Evolutionary conservation across 2,797 vertebrate genomes (phyloP), one percentile per base, ranked within the genome.

Genomic region (Anableps anableps): DNA sequence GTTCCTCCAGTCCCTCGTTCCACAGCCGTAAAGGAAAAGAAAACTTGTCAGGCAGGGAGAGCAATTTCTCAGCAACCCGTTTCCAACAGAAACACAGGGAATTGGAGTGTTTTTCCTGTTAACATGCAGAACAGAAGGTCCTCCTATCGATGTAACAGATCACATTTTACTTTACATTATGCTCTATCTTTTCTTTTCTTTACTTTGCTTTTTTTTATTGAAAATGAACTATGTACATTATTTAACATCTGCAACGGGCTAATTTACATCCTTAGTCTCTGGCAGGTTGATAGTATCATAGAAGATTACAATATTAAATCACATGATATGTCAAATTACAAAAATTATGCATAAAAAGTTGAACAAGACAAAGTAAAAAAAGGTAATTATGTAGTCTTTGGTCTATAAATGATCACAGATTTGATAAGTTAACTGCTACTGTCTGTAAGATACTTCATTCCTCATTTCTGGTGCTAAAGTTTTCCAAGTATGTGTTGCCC

Each of bases 71-170:
- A 89, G 60, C 88, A 87, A 88, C 86, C 87, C 90, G 89, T 84
- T 83, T 91, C 83, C 90, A 91, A 88, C 80, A 85, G 86, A 85
- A 93, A 92, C 85, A 90, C 13, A 0, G 75, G 71, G 58, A 83
- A 86, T 80, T 80, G 17, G 85, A 8, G 76, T 77, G 74, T 47
- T 76, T 75, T 53, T 38, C 51, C 62, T 48, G 47, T 48, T 62
- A 84, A 74, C 75, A 29, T 72, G 66, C 81, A 85, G 64, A 77
- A 86, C 51, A 76, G 72, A 77, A 79, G 86, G 45, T 86, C 86
- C 60, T 85, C 43, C 50, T 73, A 72, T 60, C 26, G 16, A 31
- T 16, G 55, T 41, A 77, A 73, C 11, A 75, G 31, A 55, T 53
- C 74, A 26, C 23, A 74, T 75, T 81, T 82, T 76, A 71, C 64